Base-by-base conservation (phyloP, 2,113 vertebrate species). In the Lepisosteus osseus region DNA sequence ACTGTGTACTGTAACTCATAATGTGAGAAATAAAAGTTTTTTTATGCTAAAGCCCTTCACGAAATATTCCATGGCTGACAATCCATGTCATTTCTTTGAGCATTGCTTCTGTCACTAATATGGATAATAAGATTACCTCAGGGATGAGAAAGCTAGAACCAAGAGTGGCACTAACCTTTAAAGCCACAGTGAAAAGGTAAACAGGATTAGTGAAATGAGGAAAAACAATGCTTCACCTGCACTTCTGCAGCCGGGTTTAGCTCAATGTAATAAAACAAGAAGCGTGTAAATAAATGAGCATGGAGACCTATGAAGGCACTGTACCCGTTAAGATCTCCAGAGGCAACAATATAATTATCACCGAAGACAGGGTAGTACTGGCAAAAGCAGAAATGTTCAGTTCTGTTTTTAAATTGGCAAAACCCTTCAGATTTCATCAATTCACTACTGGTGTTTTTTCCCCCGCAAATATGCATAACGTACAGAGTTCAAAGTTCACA, bases 111-210 rank as follows among this genome's bases (percentile, higher is more conserved):
- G 9, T n/a, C 6, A 54, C 41, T 59, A 57, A 51, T 40, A 40
- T 55, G 17, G 47, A 45, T 66, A 75, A 71, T 70, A 61, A 12
- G 63, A 72, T 70, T 75, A 70, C 61, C 55, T 41, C 66, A 51
- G 70, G 42, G 17, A 51, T 41, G 67, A 13, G 15, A 40, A 59
- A 43, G 54, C 11, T 56, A 61, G 7, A 43, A 65, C 47, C 59
- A 70, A 47, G 62, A 51, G 62, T 44, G 68, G 54, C 14, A 54
- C 47, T 74, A 65, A 74, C 68, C 62, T 74, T 13, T 17, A 7
- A 29, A 40, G 45, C 45, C 3, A 44, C 14, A 69, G 59, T 45
- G 51, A 57, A 13, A 12, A 45, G 6, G 44, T 3, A 55, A 43
- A 64, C 40, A 66, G 54, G 42, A 65, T 57, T 8, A 59, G 51